Conservation (phyloP, 2,888 invertebrate species). For the Drosophila aldrichi region DNA sequence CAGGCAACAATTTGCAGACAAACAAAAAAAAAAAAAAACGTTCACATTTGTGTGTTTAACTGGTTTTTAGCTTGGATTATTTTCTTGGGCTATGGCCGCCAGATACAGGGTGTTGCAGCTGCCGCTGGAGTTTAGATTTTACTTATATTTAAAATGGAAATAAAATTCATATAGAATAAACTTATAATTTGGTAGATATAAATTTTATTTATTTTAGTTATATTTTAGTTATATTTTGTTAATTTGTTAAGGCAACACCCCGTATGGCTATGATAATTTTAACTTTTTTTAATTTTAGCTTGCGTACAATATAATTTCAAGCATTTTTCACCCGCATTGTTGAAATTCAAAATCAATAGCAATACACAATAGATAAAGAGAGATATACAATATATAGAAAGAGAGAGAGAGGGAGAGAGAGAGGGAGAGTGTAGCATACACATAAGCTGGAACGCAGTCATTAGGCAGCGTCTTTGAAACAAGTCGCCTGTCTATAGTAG, state of each 20-base stretch:
- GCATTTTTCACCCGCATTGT: conserved; percentile 80
- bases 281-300: conserved; percentile 60
- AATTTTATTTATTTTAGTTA: too few species aligned
- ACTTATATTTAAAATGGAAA: not conserved
- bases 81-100: conserved; percentile 33
- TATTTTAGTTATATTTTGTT: not conserved
- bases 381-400: conserved; percentile 8
- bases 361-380: conserved; percentile 21
- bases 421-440: not conserved
- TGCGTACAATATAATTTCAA: conserved; percentile 75
- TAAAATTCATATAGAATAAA: not conserved
- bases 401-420: conserved; percentile 11
- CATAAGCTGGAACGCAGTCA: conserved; percentile 50
- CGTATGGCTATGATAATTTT: conserved; percentile 43
- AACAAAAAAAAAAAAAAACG: conserved; percentile 44
- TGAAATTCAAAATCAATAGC: conserved; percentile 70
- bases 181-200: too few species aligned
- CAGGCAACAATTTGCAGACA: conserved; percentile 67
- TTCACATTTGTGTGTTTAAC: conserved; percentile 72
- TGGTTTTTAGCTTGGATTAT: conserved; percentile 62
- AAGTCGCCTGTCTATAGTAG: conserved; percentile 33
- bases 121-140: not conserved
- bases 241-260: conserved; percentile 33
- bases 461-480: conserved; percentile 64
- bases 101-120: conserved; percentile 44